Conservation (phyloP, 2,888 invertebrate species). For the Thecocarcelia acutangulata region DNA sequence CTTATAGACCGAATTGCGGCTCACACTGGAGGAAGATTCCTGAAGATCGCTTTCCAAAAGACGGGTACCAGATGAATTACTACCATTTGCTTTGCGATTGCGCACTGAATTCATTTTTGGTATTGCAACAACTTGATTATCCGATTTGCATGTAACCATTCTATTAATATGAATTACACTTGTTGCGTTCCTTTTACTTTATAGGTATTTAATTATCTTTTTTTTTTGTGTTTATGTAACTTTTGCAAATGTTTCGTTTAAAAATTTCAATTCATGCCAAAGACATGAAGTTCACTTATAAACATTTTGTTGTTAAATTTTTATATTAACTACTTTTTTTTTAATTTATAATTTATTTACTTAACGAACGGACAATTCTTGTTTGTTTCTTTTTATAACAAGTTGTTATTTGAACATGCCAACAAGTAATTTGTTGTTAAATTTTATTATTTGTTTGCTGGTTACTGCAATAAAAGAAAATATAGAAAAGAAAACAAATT, state of each 20-base stretch:
- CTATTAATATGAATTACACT: conserved; percentile 39
- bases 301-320: conserved; percentile 67
- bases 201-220: not conserved
- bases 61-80: conserved; percentile 80
- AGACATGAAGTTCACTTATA: conserved; percentile 37
- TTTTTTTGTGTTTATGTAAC: conserved; percentile 26
- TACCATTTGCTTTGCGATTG: conserved; percentile 75
- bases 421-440: conserved; percentile 56
- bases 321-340: conserved; percentile 46
- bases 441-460: conserved; percentile 28
- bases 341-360: conserved; percentile 37
- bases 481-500: conserved; percentile 24
- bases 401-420: conserved; percentile 56
- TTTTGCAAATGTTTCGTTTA: conserved; percentile 33
- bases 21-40: conserved; percentile 81
- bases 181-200: conserved; percentile 9
- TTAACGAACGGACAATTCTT: conserved; percentile 37
- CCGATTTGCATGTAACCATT: conserved; percentile 82
- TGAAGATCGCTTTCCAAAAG: conserved; percentile 81
- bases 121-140: conserved; percentile 78
- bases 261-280: conserved; percentile 38
- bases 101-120: conserved; percentile 79
- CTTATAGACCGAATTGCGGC: conserved; percentile 87
- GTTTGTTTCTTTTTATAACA: conserved; percentile 42
- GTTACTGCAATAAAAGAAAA: conserved; percentile 48